Evolutionary conservation across 2,888 invertebrate genomes (phyloP).

Genomic region (Aquatica leii): DNA sequence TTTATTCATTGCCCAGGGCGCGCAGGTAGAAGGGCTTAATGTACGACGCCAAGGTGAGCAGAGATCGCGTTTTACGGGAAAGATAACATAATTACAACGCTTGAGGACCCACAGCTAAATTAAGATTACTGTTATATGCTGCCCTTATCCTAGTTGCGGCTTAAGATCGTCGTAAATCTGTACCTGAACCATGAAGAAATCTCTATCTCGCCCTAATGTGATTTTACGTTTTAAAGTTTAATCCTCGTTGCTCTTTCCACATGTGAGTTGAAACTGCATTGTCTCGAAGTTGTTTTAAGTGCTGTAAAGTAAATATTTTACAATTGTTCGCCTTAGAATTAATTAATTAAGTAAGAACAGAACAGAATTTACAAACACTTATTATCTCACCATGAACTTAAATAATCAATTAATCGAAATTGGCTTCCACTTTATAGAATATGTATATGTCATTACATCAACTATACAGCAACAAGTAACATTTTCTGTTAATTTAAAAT

Average conservation of each 20-base stretch:
- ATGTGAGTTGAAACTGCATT: conserved; percentile 2
- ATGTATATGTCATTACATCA: too few species aligned
- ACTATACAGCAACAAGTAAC: too few species aligned
- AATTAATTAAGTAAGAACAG: too few species aligned
- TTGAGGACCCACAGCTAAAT: conserved; percentile 53
- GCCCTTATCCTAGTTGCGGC: conserved; percentile 44
- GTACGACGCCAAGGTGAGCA: conserved; percentile 54
- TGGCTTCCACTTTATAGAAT: too few species aligned
- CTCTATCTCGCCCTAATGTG: conserved; percentile 21
- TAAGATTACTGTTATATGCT: conserved; percentile 53
- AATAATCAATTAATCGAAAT: too few species aligned
- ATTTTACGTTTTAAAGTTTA: conserved; percentile 26
- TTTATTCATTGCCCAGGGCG: conserved; percentile 51
- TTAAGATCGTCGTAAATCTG: conserved; percentile 47
- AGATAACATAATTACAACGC: conserved; percentile 57
- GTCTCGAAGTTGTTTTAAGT: background rate
- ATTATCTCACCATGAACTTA: too few species aligned
- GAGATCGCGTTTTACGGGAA: conserved; percentile 49
- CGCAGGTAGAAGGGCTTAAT: conserved; percentile 54
- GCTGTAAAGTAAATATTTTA: too few species aligned
- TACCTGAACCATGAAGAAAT: conserved; percentile 45
- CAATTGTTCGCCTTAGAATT: too few species aligned
- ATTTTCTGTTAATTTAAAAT: too few species aligned
- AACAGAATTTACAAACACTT: too few species aligned
- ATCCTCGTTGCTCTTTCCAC: conserved; percentile 5